Evolutionary conservation across 1,140 invertebrate genomes (phyloP).

Genomic region (Caenorhabditis tropicalis): DNA sequence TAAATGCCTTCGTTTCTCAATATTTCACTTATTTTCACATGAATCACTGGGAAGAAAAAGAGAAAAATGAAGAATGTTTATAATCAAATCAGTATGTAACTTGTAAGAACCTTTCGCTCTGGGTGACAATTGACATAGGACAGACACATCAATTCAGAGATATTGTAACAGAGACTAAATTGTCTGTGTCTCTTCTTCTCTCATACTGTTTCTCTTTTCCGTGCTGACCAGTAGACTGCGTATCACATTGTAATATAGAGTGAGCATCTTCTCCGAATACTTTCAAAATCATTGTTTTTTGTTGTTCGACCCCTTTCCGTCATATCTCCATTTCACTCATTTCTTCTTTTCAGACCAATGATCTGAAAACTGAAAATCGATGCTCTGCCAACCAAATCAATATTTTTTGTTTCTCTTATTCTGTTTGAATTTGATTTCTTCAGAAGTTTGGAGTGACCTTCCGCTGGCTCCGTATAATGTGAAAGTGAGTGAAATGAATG

Average conservation of each 20-base stretch:
- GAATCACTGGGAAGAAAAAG: too few relatives aligned
- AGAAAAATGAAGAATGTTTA: neutral
- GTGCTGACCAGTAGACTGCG: constrained; percentile 10
- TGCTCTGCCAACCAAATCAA: neutral
- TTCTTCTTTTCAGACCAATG: constrained; percentile 11
- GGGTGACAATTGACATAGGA: constrained; percentile 37
- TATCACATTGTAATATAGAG: constrained; percentile 15
- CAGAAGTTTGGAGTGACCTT: neutral
- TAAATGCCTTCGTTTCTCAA: neutral
- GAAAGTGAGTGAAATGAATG: constrained; percentile 20
- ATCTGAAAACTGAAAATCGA: neutral
- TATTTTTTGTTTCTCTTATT: neutral
- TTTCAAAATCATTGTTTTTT: constrained; percentile 33
- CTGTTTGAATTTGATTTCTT: neutral
- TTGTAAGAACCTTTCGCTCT: neutral
- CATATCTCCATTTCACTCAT: neutral
- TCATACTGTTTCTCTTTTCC: neutral
- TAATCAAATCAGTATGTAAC: neutral
- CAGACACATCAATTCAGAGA: constrained; percentile 37
- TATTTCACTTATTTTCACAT: neutral
- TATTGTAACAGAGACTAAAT: neutral
- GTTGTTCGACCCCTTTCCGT: neutral
- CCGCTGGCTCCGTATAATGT: constrained; percentile 52
- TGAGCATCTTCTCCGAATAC: constrained; percentile 1
- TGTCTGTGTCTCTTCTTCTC: neutral